Conservation (phyloP, 1,140 invertebrate species). For the Streblospio benedicti region DNA sequence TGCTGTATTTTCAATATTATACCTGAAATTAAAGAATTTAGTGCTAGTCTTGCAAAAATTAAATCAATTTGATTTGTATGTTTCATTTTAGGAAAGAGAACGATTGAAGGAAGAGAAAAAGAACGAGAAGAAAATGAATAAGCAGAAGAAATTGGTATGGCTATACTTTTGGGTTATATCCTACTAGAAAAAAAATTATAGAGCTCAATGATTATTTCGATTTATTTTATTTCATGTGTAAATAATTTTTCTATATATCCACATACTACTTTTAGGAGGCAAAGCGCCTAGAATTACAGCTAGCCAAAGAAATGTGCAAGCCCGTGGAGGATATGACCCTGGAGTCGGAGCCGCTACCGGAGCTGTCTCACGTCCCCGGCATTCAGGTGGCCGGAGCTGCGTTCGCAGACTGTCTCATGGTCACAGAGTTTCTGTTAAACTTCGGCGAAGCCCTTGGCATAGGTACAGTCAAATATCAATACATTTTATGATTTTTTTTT, state of each 20-base stretch:
- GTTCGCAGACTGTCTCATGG: constrained; percentile 83
- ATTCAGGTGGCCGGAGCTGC: constrained; percentile 74
- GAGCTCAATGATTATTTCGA: too few species aligned
- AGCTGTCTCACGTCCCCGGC: constrained; percentile 67
- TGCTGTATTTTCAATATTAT: too few species aligned
- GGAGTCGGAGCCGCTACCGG: constrained; percentile 56
- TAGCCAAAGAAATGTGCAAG: constrained; percentile 73
- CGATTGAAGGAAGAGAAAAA: constrained; percentile 69
- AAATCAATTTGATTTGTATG: too few species aligned
- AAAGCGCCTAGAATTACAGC: constrained; percentile 71
- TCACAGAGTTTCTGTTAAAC: constrained; percentile 89
- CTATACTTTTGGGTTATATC: background rate
- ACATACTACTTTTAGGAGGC: constrained; percentile 53
- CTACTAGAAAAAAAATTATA: too few species aligned
- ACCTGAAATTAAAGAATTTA: too few species aligned
- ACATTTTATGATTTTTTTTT: background rate
- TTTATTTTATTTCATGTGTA: background rate
- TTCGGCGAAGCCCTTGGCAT: constrained; percentile 89
- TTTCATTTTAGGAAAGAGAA: constrained; percentile 65
- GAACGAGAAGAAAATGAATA: constrained; percentile 66
- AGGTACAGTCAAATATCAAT: too few species aligned
- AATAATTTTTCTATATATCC: background rate
- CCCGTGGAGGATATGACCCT: constrained; percentile 58
- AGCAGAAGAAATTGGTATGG: constrained; percentile 63
- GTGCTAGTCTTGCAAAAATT: too few species aligned